Evolutionary conservation across 2,797 vertebrate genomes (phyloP).

Genomic region (Sparus aurata): DNA sequence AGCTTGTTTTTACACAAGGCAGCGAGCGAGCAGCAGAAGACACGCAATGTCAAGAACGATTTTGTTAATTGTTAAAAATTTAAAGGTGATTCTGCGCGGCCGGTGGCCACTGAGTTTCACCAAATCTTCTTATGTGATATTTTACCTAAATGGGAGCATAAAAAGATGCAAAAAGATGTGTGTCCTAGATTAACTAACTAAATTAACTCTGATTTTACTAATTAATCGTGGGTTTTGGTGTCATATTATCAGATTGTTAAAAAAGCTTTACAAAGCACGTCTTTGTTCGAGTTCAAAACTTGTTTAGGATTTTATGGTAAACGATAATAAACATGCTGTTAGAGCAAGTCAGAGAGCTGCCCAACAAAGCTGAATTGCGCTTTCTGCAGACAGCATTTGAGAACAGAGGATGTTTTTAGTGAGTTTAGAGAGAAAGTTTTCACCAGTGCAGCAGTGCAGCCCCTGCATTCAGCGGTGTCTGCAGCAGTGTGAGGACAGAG

Average conservation of each 20-base stretch:
- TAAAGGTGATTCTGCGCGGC: constrained; percentile 12
- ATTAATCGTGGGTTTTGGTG: not conserved
- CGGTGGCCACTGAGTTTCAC: constrained; percentile 6
- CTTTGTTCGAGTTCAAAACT: constrained; percentile 1
- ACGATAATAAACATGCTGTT: constrained; percentile 9
- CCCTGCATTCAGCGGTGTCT: constrained; percentile 19
- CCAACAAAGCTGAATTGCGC: constrained; percentile 32
- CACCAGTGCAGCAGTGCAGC: constrained; percentile 8
- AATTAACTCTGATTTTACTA: not conserved
- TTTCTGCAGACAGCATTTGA: constrained; percentile 16
- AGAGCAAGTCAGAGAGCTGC: constrained; percentile 17
- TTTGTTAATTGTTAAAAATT: not conserved
- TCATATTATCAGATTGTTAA: not conserved
- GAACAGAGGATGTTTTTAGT: constrained; percentile 7
- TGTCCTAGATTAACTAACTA: not conserved
- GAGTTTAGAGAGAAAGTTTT: constrained; percentile 27
- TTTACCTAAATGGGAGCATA: not conserved
- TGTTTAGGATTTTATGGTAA: not conserved
- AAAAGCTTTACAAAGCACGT: not conserved
- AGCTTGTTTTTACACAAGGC: constrained; percentile 11
- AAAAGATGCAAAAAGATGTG: not conserved
- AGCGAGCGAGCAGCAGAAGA: constrained; percentile 32
- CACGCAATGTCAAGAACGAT: not conserved
- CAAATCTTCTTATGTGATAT: not conserved
- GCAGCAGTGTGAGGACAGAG: constrained; percentile 16